Evolutionary conservation across 2,797 vertebrate genomes (phyloP).

Genomic region (Mus spretus): DNA sequence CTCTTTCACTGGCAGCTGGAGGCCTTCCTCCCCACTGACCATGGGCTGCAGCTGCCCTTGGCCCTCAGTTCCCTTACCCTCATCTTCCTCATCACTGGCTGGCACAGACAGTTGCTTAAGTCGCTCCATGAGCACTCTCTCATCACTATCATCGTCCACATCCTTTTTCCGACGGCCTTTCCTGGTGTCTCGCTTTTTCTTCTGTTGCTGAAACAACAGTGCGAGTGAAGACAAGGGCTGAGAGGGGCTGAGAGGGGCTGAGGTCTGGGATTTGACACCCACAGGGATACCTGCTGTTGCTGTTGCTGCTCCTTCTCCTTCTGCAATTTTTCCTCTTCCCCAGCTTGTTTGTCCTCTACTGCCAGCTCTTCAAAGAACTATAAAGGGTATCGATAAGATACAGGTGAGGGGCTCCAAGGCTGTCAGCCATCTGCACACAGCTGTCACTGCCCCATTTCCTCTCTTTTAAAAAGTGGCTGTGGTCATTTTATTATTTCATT

Average conservation of each 20-base stretch:
- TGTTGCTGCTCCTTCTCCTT: slow-evolving; percentile 88
- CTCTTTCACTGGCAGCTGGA: not conserved
- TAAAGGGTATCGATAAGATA: not conserved
- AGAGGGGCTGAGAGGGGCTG: not conserved
- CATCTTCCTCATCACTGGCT: slow-evolving; percentile 92
- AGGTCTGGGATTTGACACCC: too few relatives aligned
- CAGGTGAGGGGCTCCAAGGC: not conserved
- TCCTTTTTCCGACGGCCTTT: slow-evolving; percentile 89
- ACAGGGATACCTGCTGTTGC: slow-evolving; percentile 71
- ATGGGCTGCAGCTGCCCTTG: not conserved
- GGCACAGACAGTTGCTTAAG: slow-evolving; percentile 94
- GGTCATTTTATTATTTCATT: not conserved
- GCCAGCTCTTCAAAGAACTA: slow-evolving; percentile 96
- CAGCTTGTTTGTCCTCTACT: slow-evolving; percentile 90
- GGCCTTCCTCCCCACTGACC: not conserved
- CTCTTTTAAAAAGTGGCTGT: not conserved
- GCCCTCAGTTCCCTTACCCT: slow-evolving; percentile 79
- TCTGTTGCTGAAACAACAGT: slow-evolving; percentile 89
- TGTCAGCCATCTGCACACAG: not conserved
- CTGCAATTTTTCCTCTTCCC: slow-evolving; percentile 87
- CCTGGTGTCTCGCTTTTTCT: slow-evolving; percentile 92
- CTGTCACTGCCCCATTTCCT: not conserved
- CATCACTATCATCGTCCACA: slow-evolving; percentile 88
- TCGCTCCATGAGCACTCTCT: slow-evolving; percentile 91
- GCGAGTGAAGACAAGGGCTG: not conserved